A percentile compares a stretch with the other conserved stretches of the same genome.
phyloP scores from a whole-genome alignment of 2,797 vertebrate genomes.

The Acropternis orthonyx region DNA sequence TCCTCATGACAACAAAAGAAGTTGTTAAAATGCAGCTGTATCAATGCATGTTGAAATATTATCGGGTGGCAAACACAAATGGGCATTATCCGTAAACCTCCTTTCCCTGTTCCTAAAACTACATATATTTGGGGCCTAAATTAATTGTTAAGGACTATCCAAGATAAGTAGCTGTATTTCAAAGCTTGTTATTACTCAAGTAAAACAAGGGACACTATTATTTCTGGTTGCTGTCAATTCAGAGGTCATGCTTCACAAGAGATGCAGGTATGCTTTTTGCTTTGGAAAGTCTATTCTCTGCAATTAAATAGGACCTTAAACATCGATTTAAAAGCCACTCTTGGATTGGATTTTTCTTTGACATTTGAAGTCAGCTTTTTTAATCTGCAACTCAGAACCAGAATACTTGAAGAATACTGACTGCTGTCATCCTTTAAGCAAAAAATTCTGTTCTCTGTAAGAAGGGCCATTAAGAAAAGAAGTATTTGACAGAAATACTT shows the following conservation, averaged over 20 bases:
- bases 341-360: neutral
- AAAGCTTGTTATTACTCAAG: neutral
- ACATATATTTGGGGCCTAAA: neutral
- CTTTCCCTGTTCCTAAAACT: neutral
- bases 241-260: neutral
- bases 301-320: neutral
- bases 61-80: neutral
- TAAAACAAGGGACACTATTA: neutral
- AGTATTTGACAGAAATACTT: neutral
- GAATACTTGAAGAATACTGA: neutral
- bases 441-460: neutral
- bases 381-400: neutral
- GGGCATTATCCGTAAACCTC: fast-evolving
- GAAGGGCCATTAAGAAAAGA: neutral
- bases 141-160: neutral
- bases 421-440: neutral
- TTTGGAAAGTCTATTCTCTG: neutral
- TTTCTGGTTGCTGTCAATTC: neutral
- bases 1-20: neutral
- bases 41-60: fast-evolving
- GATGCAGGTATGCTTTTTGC: neutral
- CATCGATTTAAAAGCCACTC: neutral
- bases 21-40: neutral
- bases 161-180: neutral
- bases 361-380: neutral